Percentiles rank a stretch among this genome's conserved stretches.
Conservation (phyloP, 2,888 invertebrate genomes). For the Tinea pellionella region DNA sequence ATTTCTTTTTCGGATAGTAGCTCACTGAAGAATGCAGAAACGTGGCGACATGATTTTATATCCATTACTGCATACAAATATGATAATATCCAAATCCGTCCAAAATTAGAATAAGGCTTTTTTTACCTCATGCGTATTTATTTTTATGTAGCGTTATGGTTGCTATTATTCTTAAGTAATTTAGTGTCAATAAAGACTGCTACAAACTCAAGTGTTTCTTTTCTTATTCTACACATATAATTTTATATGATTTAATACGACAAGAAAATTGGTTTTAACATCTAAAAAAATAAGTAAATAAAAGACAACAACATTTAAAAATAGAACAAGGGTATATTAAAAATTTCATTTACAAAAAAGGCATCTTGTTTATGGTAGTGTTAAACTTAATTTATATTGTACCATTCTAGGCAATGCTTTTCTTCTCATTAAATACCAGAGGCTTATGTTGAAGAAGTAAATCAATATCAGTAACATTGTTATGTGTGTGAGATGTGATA, state of each 20-base stretch:
- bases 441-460: slow-evolving; percentile 54
- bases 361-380: neutral
- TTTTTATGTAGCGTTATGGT: slow-evolving; percentile 18
- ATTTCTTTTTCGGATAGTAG: neutral
- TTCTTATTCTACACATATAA: no score
- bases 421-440: slow-evolving; percentile 56
- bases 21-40: no score
- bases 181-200: slow-evolving; percentile 57
- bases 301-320: no score
- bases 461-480: slow-evolving; percentile 52
- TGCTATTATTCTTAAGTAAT: slow-evolving; percentile 33
- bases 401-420: slow-evolving; percentile 37
- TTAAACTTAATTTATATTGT: slow-evolving; percentile 7
- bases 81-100: neutral
- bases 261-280: no score
- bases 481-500: slow-evolving; percentile 51
- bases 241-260: no score
- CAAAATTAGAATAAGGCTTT: neutral
- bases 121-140: slow-evolving; percentile 40
- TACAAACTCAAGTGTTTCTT: slow-evolving; percentile 20
- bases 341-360: slow-evolving; percentile 16
- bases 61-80: no score
- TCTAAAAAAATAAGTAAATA: no score
- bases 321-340: slow-evolving; percentile 17
- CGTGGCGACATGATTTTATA: no score